Base-by-base conservation (phyloP, 2,888 invertebrate species). In the Hedychridium roseum region DNA sequence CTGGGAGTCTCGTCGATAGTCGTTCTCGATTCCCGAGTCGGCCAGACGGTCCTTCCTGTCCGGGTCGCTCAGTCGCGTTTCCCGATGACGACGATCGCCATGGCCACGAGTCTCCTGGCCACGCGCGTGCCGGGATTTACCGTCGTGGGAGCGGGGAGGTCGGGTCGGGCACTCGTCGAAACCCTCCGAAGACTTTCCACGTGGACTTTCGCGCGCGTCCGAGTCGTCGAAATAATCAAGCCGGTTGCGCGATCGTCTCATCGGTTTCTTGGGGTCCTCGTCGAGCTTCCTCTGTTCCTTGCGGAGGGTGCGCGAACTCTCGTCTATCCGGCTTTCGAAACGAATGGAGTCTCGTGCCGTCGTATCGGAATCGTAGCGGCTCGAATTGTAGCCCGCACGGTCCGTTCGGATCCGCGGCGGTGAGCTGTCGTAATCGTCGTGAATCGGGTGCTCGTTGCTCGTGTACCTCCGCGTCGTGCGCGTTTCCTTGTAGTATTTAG, bases 11-110 rank as follows among this genome's bases (percentile, higher is more conserved):
- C 89, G 84, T 40, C 89, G 84, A 66, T 89, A 89, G 74, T 91
- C 91, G 60, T 91, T 90, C 70, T 91, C 91, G 55, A 91, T 91
- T 0, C 91, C 91, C 0, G 91, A 91, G 79, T 91, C 91, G 2
- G 86, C 88, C 40, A 88, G 80, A 42, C 86, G 82, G 66, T 85
- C 88, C 60, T 86, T 86, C 5, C 82, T 73, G 48, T 83, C 83
- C 20, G 74, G 73, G 54, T 81, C 82, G 50, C 81, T 81, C 5
- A 74, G 50, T 2, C 78, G 70, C 3, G 74, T 77, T 17, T 77
- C 75, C 9, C 72, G 66, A 40, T 68, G 68, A 16, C 66, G 65
- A 2, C 59, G 62, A 16, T 78, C 73, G 3, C 59, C 64, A 49
- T 78, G 73, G 2, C 74, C 82, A 78, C 67, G 83, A 77, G 16